These are phyloP conservation scores for Pseudachorutes palmiensis DNA, from an alignment of 1,140 invertebrate genomes.

Conservation along the genomic window DNA sequence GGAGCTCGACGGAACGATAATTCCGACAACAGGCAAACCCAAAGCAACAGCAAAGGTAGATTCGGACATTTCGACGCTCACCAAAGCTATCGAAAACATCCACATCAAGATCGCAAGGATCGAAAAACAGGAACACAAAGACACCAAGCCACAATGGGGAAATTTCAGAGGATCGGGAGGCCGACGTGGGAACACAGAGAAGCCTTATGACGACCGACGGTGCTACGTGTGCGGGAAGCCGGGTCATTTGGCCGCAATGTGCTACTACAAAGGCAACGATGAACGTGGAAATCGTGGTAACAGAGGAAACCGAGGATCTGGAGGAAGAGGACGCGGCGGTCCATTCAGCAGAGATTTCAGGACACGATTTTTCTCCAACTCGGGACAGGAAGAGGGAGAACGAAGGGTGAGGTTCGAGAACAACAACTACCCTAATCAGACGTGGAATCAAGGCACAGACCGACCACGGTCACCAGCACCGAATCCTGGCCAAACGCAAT, in stretches of 20 bases:
- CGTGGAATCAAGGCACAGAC: neutral
- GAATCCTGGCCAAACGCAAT: neutral
- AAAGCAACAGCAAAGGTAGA: neutral
- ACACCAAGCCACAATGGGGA: neutral
- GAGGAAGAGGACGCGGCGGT: too few relatives aligned
- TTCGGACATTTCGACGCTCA: neutral
- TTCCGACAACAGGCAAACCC: neutral
- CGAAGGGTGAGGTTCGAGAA: neutral
- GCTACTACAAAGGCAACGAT: neutral
- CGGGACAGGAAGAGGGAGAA: neutral
- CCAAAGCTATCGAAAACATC: neutral
- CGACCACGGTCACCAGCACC: neutral
- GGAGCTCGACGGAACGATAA: neutral
- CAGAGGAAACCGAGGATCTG: neutral
- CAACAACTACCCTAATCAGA: neutral
- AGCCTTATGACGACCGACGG: neutral
- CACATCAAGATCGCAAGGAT: neutral
- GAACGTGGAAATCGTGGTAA: too few relatives aligned
- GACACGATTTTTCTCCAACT: too few relatives aligned
- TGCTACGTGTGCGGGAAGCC: neutral
- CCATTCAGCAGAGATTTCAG: too few relatives aligned
- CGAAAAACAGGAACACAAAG: neutral
- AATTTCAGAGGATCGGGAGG: neutral
- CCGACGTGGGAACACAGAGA: neutral
- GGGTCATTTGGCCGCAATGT: neutral